These are phyloP conservation scores for Halesus radiatus DNA, from an alignment of 1,140 invertebrate genomes.

Conservation along the genomic window DNA sequence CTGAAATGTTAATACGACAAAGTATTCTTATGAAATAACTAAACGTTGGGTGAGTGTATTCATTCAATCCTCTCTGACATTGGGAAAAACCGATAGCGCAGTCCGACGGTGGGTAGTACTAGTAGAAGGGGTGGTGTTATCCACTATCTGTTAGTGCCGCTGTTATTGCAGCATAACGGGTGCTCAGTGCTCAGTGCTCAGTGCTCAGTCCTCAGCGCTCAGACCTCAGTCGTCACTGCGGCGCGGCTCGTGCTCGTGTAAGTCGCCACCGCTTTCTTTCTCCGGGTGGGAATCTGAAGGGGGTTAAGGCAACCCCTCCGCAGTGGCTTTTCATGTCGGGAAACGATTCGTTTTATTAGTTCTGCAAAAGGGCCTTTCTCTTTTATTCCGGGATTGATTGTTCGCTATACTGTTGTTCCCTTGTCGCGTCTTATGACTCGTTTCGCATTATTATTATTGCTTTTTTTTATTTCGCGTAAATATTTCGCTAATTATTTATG, in stretches of 20 bases:
- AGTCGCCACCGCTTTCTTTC: slow-evolving; percentile 38
- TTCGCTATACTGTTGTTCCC: slow-evolving; percentile 8
- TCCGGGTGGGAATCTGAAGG: too few relatives aligned
- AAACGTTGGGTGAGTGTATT: not conserved
- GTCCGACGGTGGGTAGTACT: too few relatives aligned
- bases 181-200: too few relatives aligned
- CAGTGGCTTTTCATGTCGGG: slow-evolving; percentile 14
- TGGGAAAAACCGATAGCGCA: too few relatives aligned
- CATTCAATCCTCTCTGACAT: not conserved
- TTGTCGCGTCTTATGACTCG: slow-evolving; percentile 35
- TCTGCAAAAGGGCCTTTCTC: slow-evolving; percentile 17
- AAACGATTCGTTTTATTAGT: slow-evolving; percentile 40
- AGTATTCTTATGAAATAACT: not conserved
- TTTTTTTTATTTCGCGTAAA: slow-evolving; percentile 43
- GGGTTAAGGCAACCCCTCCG: not conserved
- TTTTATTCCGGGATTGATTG: slow-evolving; percentile 29
- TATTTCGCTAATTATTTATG: slow-evolving; percentile 51
- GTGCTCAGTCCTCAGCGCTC: slow-evolving; percentile 19
- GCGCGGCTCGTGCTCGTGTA: slow-evolving; percentile 30
- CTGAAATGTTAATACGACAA: not conserved
- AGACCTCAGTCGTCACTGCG: not conserved
- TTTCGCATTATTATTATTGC: slow-evolving; percentile 21
- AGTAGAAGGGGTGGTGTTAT: not conserved
- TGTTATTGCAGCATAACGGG: slow-evolving; percentile 52
- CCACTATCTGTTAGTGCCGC: slow-evolving; percentile 39